Conservation (phyloP, 2,797 vertebrate genomes). For the Ctenochaetus hawaiiensis region DNA sequence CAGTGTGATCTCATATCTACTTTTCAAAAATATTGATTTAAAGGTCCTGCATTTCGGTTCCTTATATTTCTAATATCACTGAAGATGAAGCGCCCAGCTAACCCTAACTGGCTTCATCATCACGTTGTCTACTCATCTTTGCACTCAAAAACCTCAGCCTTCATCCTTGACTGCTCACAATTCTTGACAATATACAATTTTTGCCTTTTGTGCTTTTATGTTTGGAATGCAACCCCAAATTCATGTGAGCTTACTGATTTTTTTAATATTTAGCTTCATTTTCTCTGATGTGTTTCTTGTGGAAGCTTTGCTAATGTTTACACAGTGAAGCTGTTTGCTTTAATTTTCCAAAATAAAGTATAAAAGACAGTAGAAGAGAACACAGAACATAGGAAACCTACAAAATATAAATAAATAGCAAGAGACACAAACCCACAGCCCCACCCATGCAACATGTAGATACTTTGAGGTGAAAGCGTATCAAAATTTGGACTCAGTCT, state of each 20-base stretch:
- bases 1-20: slow-evolving; percentile 15
- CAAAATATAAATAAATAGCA: not conserved
- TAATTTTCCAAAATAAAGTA: not conserved
- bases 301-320: not conserved
- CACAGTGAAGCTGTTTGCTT: not conserved
- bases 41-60: slow-evolving; percentile 18
- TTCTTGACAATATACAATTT: not conserved
- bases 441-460: not conserved
- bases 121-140: slow-evolving; percentile 7
- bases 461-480: not conserved
- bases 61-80: slow-evolving; percentile 27
- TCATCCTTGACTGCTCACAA: slow-evolving; percentile 31
- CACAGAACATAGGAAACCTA: not conserved
- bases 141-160: slow-evolving; percentile 22
- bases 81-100: not conserved
- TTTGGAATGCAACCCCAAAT: not conserved
- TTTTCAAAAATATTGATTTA: slow-evolving; percentile 22
- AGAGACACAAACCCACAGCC: not conserved
- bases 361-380: not conserved
- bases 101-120: slow-evolving; percentile 16
- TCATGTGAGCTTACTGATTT: not conserved
- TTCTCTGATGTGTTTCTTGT: not conserved
- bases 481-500: not conserved
- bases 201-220: slow-evolving; percentile 9
- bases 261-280: not conserved